These are phyloP conservation scores for Leiothrix lutea DNA, from an alignment of 2,113 vertebrate species.

Conservation along the genomic window DNA sequence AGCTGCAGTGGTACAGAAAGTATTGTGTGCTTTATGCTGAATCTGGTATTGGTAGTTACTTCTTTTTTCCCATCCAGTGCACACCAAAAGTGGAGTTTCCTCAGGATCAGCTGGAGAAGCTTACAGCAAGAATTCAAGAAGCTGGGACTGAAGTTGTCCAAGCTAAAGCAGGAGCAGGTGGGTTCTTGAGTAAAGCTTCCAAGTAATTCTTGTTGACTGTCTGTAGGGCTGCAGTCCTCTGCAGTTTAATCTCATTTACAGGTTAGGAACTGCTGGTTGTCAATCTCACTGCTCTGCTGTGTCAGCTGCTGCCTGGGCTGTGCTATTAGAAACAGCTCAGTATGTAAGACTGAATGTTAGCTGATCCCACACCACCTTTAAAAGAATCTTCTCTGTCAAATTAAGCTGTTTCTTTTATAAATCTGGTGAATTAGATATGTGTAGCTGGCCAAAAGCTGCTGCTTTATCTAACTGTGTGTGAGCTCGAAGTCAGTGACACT, in stretches of 20 bases:
- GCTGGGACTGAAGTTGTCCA: slow-evolving; percentile 97
- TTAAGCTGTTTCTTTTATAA: background rate
- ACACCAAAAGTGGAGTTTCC: slow-evolving; percentile 95
- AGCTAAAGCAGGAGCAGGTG: slow-evolving; percentile 93
- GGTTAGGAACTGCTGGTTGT: background rate
- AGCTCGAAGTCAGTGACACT: background rate
- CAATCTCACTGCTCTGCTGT: background rate
- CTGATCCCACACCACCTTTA: background rate
- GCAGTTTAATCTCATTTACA: background rate
- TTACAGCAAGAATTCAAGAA: slow-evolving; percentile 90
- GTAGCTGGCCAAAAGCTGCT: background rate
- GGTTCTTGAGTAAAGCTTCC: background rate
- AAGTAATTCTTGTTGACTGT: background rate
- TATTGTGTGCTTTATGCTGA: rapidly evolving
- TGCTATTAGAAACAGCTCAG: background rate
- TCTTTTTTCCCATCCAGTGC: slow-evolving; percentile 67
- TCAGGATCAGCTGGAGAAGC: slow-evolving; percentile 83
- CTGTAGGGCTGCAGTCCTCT: background rate
- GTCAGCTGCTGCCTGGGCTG: background rate
- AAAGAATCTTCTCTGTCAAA: background rate
- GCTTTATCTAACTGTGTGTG: background rate
- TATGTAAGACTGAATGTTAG: background rate
- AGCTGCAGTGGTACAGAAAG: background rate
- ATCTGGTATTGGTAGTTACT: background rate
- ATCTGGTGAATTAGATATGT: background rate